Conservation (phyloP, 2,113 vertebrate species). For the Otolemur garnettii region DNA sequence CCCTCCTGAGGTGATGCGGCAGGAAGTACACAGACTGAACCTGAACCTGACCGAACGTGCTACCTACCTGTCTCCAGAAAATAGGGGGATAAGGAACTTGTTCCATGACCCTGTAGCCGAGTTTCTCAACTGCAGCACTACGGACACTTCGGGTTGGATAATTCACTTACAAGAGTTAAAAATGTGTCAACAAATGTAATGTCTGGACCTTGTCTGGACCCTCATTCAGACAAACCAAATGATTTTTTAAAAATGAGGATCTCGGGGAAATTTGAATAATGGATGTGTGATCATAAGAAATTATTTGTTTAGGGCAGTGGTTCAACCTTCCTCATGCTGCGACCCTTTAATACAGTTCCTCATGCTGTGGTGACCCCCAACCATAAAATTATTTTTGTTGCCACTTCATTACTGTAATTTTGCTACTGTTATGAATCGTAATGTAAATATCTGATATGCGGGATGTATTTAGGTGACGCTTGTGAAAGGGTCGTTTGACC, state of each 20-base stretch:
- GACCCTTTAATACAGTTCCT: too few species aligned
- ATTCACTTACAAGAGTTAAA: background rate
- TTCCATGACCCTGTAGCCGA: background rate
- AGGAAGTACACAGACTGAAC: background rate
- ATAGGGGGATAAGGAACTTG: background rate
- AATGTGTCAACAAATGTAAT: background rate
- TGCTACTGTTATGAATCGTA: too few species aligned
- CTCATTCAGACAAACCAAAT: constrained; percentile 3
- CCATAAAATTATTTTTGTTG: too few species aligned
- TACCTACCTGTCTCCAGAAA: background rate
- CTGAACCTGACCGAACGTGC: background rate
- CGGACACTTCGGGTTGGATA: background rate
- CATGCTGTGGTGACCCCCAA: too few species aligned
- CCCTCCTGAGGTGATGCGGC: background rate
- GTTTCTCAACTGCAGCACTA: background rate
- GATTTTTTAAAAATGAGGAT: too few species aligned
- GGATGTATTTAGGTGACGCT: too few species aligned
- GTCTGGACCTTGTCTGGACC: background rate
- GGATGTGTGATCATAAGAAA: background rate
- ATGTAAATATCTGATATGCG: too few species aligned
- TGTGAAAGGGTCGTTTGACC: too few species aligned
- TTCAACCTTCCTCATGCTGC: too few species aligned
- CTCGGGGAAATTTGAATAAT: background rate
- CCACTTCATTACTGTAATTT: too few species aligned
- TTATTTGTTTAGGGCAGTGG: background rate